Percentiles rank a stretch among this genome's conserved stretches.
Conservation (phyloP, 2,113 vertebrate species). For the Microtus ochrogaster region DNA sequence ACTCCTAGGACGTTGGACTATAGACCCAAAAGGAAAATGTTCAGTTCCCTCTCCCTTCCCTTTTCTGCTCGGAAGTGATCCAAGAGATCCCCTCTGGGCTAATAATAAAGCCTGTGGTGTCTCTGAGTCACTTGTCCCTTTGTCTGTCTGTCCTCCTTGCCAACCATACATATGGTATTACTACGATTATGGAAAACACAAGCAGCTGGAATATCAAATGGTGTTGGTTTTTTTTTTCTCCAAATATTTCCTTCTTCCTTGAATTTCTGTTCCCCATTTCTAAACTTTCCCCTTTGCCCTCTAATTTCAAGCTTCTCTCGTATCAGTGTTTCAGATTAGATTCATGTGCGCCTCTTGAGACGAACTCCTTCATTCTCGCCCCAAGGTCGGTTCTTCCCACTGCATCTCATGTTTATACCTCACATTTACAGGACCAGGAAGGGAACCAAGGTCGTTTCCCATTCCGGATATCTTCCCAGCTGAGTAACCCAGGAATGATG, state of each 20-base stretch:
- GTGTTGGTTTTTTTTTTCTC: background rate
- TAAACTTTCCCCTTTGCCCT: too few relatives aligned
- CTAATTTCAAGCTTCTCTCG: background rate
- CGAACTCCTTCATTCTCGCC: background rate
- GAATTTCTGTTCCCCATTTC: background rate
- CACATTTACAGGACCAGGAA: background rate
- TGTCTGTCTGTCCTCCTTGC: background rate
- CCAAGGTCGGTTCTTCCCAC: background rate
- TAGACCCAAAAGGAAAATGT: background rate
- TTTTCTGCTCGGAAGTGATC: background rate
- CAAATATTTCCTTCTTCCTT: background rate
- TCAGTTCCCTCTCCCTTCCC: too few relatives aligned
- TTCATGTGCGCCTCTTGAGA: background rate
- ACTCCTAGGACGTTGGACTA: background rate
- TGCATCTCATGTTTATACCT: background rate
- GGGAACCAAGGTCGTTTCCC: background rate
- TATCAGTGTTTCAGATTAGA: background rate
- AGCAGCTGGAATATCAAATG: background rate
- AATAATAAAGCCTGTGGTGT: background rate
- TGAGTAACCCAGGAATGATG: background rate
- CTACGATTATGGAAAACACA: background rate
- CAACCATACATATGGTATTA: background rate
- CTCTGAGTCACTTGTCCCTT: background rate
- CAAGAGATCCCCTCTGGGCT: background rate
- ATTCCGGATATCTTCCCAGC: background rate